These are phyloP conservation scores for Elgaria multicarinata DNA, from an alignment of 2,113 vertebrate species.

Conservation along the genomic window DNA sequence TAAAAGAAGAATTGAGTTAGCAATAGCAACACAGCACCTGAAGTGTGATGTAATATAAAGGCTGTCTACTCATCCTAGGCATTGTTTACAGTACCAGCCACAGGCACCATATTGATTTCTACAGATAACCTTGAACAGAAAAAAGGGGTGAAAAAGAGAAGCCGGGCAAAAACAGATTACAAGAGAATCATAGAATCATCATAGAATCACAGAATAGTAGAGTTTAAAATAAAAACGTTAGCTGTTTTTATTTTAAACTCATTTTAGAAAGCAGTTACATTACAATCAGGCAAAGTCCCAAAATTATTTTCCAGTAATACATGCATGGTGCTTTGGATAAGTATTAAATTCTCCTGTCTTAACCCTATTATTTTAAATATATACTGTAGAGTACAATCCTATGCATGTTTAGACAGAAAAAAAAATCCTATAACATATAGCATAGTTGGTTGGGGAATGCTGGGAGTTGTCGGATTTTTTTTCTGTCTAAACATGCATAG, in stretches of 20 bases:
- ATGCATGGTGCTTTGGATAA: background rate
- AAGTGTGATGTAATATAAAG: background rate
- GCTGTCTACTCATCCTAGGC: background rate
- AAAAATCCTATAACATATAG: no score
- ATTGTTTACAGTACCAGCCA: background rate
- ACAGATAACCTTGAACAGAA: background rate
- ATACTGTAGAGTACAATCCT: no score
- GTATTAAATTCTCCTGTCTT: background rate
- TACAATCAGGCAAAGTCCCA: background rate
- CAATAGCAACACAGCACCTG: background rate
- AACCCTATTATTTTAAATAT: background rate
- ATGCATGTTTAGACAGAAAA: no score
- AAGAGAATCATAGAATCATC: no score
- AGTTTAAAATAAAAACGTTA: no score
- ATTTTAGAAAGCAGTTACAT: background rate
- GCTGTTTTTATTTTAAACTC: no score
- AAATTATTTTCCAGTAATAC: background rate
- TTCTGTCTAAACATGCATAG: no score
- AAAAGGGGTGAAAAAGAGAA: background rate
- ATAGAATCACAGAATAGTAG: no score
- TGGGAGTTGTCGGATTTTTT: no score
- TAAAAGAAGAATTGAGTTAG: background rate
- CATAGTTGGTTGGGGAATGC: no score
- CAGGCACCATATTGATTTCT: background rate
- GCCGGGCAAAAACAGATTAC: background rate